Conservation (phyloP, 2,113 vertebrate species). For the Zootoca vivipara region DNA sequence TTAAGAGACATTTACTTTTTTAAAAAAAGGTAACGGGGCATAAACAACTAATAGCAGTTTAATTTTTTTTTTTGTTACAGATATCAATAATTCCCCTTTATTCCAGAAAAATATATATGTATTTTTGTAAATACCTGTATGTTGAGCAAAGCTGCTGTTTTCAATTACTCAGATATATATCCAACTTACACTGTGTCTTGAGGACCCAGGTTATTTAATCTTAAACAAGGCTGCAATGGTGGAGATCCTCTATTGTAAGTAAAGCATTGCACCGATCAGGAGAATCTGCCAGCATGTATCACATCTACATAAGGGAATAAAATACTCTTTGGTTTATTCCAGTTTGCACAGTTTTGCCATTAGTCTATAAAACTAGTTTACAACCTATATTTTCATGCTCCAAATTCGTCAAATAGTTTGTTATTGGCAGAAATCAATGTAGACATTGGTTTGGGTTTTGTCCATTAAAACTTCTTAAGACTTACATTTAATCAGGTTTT, state of each 20-base stretch:
- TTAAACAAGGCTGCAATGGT: conserved; percentile 69
- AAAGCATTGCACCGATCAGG: conserved; percentile 59
- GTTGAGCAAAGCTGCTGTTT: conserved; percentile 66
- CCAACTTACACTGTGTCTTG: conserved; percentile 66
- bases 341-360: conserved; percentile 49
- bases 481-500: not conserved
- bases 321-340: conserved; percentile 56
- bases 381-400: conserved; percentile 40
- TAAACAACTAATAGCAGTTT: conserved; percentile 14
- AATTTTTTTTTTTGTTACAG: conserved; percentile 27
- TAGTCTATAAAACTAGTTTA: conserved; percentile 28
- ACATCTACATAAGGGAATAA: conserved; percentile 53
- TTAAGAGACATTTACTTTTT: not conserved
- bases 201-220: conserved; percentile 68
- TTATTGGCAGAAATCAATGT: conserved; percentile 17
- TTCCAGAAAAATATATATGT: conserved; percentile 50
- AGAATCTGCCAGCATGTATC: conserved; percentile 67
- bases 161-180: conserved; percentile 66
- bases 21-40: conserved; percentile 8
- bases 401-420: conserved; percentile 41
- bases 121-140: conserved; percentile 35
- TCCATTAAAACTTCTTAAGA: conserved; percentile 21
- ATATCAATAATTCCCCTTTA: conserved; percentile 53
- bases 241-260: conserved; percentile 74
- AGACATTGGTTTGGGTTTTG: not conserved